These are phyloP conservation scores for Tonatia bakeri DNA, from an alignment of 2,113 vertebrate species.

Conservation along the genomic window DNA sequence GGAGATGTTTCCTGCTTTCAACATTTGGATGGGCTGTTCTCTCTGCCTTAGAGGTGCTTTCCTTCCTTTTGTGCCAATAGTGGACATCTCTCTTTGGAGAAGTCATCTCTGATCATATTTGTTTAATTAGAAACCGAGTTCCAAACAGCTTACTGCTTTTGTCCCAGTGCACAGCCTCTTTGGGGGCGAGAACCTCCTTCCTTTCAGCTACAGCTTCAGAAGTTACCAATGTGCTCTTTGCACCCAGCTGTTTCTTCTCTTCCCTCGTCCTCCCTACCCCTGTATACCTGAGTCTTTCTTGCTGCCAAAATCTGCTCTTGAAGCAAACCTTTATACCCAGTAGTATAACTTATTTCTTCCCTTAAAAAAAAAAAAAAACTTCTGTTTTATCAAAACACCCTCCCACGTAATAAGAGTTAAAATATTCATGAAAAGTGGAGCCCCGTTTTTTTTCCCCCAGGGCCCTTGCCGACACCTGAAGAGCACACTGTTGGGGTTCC, in stretches of 20 bases:
- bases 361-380: not conserved
- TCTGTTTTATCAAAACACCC: not conserved
- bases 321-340: not conserved
- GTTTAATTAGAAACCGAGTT: not conserved
- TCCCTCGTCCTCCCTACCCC: not conserved
- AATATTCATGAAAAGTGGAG: not conserved
- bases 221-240: not conserved
- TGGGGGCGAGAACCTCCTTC: not conserved
- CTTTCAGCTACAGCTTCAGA: not conserved
- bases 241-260: not conserved
- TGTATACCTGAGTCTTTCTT: not conserved
- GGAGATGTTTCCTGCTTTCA: not conserved
- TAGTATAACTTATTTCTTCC: not conserved
- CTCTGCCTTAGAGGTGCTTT: not conserved
- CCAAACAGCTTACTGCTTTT: not conserved
- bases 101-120: not conserved
- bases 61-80: not conserved
- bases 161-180: not conserved
- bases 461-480: not conserved
- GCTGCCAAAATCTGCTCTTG: not conserved
- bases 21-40: not conserved
- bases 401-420: not conserved
- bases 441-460: not conserved
- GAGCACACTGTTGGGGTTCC: not conserved
- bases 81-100: not conserved